Conservation (phyloP, 2,113 vertebrate species). For the Pterocles burchelli region DNA sequence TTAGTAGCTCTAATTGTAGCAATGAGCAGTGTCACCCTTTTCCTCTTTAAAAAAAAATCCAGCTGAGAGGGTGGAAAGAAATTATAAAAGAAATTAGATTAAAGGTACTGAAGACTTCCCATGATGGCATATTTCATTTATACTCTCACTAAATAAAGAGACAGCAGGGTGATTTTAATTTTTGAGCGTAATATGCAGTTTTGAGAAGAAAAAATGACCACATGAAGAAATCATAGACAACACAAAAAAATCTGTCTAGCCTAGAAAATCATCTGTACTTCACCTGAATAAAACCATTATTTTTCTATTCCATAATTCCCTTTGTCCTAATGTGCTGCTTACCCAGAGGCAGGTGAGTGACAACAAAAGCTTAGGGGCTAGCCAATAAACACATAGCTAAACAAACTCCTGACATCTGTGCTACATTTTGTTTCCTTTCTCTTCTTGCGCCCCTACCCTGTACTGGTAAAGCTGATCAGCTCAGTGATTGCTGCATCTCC, state of each 20-base stretch:
- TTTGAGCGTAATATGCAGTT: not conserved
- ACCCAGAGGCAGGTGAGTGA: not conserved
- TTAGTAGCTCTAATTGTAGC: not conserved
- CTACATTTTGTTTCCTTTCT: not conserved
- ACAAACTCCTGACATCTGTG: not conserved
- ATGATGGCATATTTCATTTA: not conserved
- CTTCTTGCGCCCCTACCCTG: not conserved
- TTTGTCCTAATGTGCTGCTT: not conserved
- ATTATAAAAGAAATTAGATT: not conserved
- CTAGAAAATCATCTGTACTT: not conserved
- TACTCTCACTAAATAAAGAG: not conserved
- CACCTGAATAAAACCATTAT: not conserved
- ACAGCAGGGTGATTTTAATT: not conserved
- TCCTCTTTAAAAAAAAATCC: not conserved
- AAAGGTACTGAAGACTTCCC: not conserved
- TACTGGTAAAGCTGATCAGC: not conserved
- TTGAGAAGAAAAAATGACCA: not conserved
- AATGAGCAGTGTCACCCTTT: not conserved
- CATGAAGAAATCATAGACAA: accelerated
- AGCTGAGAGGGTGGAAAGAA: not conserved
- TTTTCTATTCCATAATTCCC: not conserved
- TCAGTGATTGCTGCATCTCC: not conserved
- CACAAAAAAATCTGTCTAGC: not conserved
- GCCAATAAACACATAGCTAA: not conserved
- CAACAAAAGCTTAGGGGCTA: not conserved